These are phyloP conservation scores for Alcedo atthis DNA, from an alignment of 2,797 vertebrate species.

Conservation along the genomic window DNA sequence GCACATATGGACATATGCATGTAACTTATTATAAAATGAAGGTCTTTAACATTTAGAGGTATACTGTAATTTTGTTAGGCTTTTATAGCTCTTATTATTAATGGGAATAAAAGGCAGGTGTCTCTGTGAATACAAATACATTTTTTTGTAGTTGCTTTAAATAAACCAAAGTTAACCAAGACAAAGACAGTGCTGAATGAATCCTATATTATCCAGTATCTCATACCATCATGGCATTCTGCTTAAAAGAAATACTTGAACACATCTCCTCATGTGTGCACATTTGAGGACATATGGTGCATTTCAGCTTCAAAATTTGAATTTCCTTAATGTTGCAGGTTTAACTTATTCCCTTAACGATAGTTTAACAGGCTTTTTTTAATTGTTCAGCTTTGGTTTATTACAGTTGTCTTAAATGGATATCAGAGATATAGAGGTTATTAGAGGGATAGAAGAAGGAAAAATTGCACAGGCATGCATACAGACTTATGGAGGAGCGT, in stretches of 20 bases:
- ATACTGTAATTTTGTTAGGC: constrained; percentile 23
- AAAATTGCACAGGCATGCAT: constrained; percentile 40
- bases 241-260: constrained; percentile 39
- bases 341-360: constrained; percentile 71
- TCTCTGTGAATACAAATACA: not conserved
- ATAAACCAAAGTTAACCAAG: not conserved
- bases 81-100: constrained; percentile 5
- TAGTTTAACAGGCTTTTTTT: constrained; percentile 60
- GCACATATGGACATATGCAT: not conserved
- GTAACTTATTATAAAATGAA: not conserved
- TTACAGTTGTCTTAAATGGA: constrained; percentile 48
- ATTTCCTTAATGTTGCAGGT: constrained; percentile 71
- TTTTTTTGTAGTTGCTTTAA: not conserved
- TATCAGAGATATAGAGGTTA: constrained; percentile 61
- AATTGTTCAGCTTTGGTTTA: constrained; percentile 68
- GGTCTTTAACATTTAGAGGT: not conserved
- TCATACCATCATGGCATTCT: not conserved
- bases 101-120: not conserved
- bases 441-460: constrained; percentile 60
- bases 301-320: constrained; percentile 75
- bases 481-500: constrained; percentile 53
- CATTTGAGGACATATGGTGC: constrained; percentile 71
- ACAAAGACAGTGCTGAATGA: not conserved
- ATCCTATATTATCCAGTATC: not conserved
- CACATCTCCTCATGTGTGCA: constrained; percentile 24